Conservation (phyloP, 2,797 vertebrate species). For the Clarias platycephalus region DNA sequence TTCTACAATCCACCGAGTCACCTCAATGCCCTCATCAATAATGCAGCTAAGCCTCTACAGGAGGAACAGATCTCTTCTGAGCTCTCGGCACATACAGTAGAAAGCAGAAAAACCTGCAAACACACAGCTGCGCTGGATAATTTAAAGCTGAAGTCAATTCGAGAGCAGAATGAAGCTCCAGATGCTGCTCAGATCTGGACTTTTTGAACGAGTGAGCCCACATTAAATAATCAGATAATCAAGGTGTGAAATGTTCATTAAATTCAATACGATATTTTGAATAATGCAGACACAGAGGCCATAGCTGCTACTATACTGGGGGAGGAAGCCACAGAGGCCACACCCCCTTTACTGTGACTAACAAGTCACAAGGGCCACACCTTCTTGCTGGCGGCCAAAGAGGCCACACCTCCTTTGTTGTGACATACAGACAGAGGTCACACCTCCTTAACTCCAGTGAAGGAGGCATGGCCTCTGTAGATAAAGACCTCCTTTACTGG, state of each 20-base stretch:
- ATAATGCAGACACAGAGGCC: neutral
- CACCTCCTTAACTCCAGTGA: too few species aligned
- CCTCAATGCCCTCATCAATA: conserved; percentile 63
- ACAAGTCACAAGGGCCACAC: neutral
- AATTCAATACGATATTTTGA: neutral
- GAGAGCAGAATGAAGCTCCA: neutral
- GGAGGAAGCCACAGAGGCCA: neutral
- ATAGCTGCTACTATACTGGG: neutral
- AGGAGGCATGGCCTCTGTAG: too few species aligned
- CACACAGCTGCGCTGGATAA: neutral
- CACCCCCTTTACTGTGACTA: neutral
- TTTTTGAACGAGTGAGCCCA: neutral
- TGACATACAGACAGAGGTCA: neutral
- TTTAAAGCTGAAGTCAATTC: neutral
- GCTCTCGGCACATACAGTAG: conserved; percentile 20
- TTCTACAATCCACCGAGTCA: conserved; percentile 34
- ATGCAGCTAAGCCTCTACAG: conserved; percentile 55
- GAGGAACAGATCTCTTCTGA: conserved; percentile 53
- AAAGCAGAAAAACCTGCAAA: conserved; percentile 10
- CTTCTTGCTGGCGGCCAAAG: neutral
- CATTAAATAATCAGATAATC: neutral
- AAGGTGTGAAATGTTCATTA: neutral
- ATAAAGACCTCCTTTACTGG: neutral
- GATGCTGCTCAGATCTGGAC: neutral
- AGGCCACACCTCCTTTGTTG: neutral